Percentiles rank a stretch among this genome's conserved stretches.
Conservation (phyloP, 2,797 vertebrate species). For the Neostethus bicornis region DNA sequence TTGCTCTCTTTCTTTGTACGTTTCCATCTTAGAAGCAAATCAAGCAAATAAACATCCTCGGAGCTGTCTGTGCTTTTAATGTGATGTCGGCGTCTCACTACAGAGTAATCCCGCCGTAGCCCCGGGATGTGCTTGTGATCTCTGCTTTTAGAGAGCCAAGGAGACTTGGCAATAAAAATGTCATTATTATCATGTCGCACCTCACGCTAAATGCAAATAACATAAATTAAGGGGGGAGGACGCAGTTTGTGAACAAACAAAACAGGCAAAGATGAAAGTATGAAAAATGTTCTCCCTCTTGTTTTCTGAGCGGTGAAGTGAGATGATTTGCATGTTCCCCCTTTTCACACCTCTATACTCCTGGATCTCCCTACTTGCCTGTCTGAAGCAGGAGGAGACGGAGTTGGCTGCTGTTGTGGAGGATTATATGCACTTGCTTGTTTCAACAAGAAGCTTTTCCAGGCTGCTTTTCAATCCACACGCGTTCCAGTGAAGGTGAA, state of each 20-base stretch:
- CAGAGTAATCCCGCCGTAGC: conserved; percentile 63
- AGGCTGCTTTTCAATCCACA: conserved; percentile 4
- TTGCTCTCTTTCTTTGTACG: conserved; percentile 48
- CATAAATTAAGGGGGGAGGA: conserved; percentile 61
- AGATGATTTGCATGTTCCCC: conserved; percentile 48
- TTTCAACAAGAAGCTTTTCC: conserved; percentile 12
- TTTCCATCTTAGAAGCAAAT: conserved; percentile 65
- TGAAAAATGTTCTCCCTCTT: conserved; percentile 29
- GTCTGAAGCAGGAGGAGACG: conserved; percentile 18
- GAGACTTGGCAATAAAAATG: conserved; percentile 66
- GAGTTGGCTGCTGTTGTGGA: conserved; percentile 11
- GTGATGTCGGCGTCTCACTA: conserved; percentile 51
- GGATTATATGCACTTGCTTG: conserved; percentile 28
- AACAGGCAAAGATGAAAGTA: conserved; percentile 49
- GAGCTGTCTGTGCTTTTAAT: conserved; percentile 61
- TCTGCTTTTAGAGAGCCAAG: conserved; percentile 56
- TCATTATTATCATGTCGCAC: conserved; percentile 61
- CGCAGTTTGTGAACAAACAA: conserved; percentile 56
- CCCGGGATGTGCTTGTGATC: conserved; percentile 61
- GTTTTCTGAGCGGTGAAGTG: conserved; percentile 30
- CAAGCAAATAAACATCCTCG: conserved; percentile 61
- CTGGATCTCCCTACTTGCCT: conserved; percentile 13
- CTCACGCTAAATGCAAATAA: conserved; percentile 64
- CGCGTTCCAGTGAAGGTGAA: conserved; percentile 1
- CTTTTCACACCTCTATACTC: too few relatives aligned